Percentiles rank a stretch among this genome's conserved stretches.
Evolutionary conservation across 35 echinoderm and acorn worm genomes (phyloP).

Genomic region (Stichopus chloronotus): DNA sequence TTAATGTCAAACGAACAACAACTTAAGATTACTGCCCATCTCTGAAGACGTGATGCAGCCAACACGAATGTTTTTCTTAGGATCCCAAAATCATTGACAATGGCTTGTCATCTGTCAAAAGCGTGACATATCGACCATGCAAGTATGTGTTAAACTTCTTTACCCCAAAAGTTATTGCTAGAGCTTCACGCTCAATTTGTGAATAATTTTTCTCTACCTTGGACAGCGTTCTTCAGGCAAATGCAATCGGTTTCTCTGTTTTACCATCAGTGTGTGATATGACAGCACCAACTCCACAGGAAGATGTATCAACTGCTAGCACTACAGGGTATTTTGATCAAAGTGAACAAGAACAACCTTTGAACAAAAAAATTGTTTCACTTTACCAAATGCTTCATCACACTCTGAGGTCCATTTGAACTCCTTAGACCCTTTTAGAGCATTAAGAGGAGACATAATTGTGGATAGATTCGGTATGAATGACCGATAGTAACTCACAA

Average conservation of each 20-base stretch:
- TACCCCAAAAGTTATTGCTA: constrained; percentile 37
- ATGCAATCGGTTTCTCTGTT: constrained; percentile 9
- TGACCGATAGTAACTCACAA: constrained; percentile 11
- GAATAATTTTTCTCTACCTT: constrained; percentile 42
- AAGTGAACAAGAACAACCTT: not conserved
- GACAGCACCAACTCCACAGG: constrained; percentile 11
- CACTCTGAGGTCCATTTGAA: constrained; percentile 15
- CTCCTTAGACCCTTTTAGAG: not conserved
- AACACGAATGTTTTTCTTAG: not conserved
- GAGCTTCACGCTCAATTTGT: not conserved
- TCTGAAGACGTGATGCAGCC: not conserved
- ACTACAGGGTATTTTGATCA: not conserved
- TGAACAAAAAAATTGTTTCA: not conserved
- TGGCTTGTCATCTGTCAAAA: not conserved
- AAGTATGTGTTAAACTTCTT: constrained; percentile 27
- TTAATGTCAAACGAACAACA: not conserved
- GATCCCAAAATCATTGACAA: not conserved
- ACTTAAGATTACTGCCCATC: not conserved
- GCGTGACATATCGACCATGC: not conserved
- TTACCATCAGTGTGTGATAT: not conserved
- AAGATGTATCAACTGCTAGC: not conserved
- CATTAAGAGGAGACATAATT: not conserved
- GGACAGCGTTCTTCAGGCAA: not conserved
- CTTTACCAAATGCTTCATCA: not conserved
- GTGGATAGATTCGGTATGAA: constrained; percentile 3